Evolutionary conservation across 2,797 vertebrate genomes (phyloP).

Genomic region (Amphiprion clarkii): DNA sequence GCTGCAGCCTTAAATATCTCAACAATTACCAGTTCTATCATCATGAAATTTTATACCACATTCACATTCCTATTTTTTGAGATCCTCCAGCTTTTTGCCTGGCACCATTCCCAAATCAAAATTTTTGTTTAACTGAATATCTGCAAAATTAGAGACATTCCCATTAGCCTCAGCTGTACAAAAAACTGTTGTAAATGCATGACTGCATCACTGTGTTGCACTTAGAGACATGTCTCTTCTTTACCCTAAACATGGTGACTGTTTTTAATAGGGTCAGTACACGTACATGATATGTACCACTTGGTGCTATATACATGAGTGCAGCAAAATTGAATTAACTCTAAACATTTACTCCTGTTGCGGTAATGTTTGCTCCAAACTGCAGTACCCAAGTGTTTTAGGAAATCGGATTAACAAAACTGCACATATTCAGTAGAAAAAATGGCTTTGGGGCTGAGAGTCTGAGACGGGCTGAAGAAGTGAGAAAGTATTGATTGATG

Average conservation of each 20-base stretch:
- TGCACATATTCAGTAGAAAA: not conserved
- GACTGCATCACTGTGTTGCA: constrained; percentile 6
- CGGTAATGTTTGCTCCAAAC: not conserved
- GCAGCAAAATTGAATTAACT: too few relatives aligned
- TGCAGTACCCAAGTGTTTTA: not conserved
- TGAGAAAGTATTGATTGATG: not conserved
- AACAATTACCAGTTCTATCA: not conserved
- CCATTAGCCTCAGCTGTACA: not conserved
- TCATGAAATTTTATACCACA: not conserved
- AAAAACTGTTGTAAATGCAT: constrained; percentile 5
- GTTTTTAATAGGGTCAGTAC: not conserved
- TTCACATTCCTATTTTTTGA: not conserved
- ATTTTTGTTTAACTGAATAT: not conserved
- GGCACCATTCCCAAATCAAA: too few relatives aligned
- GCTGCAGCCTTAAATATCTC: not conserved
- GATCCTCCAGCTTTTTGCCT: too few relatives aligned
- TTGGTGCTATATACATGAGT: too few relatives aligned
- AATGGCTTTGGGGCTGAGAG: not conserved
- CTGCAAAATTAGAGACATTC: not conserved
- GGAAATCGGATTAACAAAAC: not conserved
- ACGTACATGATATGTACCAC: too few relatives aligned
- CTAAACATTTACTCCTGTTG: too few relatives aligned
- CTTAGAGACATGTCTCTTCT: not conserved
- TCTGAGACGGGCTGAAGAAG: not conserved
- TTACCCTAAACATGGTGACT: constrained; percentile 9